These are phyloP conservation scores for Fragum sueziense DNA, from an alignment of 2,888 invertebrate genomes.

Conservation along the genomic window DNA sequence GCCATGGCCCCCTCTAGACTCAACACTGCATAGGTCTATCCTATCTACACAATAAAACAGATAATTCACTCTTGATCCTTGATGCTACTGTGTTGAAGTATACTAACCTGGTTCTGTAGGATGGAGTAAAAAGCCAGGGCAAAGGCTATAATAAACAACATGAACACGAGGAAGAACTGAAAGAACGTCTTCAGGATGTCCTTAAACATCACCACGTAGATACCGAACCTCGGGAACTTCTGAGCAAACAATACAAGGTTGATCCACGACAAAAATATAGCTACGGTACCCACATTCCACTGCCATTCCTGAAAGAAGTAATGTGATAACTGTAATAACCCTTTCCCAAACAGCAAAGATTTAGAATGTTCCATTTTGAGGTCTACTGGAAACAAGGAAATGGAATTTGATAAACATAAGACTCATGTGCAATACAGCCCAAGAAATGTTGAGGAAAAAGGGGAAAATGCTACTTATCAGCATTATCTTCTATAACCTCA, in stretches of 20 bases:
- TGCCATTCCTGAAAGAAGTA: constrained; percentile 82
- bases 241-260: constrained; percentile 81
- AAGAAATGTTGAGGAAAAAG: background rate
- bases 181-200: constrained; percentile 80
- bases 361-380: no score
- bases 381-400: no score
- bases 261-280: constrained; percentile 83
- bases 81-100: no score
- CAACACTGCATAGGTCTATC: no score
- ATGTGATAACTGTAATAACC: no score
- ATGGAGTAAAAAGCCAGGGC: constrained; percentile 79
- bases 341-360: no score
- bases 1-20: no score
- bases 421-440: no score
- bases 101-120: constrained; percentile 78
- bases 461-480: background rate
- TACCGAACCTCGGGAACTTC: constrained; percentile 81
- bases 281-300: constrained; percentile 83
- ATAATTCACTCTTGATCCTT: no score
- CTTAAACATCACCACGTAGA: constrained; percentile 82
- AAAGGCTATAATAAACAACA: constrained; percentile 81
- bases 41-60: no score
- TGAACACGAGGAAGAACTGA: constrained; percentile 81
- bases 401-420: no score
- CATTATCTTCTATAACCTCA: background rate